Base-by-base conservation (phyloP, 2,113 vertebrate species). In the Macquaria australasica region DNA sequence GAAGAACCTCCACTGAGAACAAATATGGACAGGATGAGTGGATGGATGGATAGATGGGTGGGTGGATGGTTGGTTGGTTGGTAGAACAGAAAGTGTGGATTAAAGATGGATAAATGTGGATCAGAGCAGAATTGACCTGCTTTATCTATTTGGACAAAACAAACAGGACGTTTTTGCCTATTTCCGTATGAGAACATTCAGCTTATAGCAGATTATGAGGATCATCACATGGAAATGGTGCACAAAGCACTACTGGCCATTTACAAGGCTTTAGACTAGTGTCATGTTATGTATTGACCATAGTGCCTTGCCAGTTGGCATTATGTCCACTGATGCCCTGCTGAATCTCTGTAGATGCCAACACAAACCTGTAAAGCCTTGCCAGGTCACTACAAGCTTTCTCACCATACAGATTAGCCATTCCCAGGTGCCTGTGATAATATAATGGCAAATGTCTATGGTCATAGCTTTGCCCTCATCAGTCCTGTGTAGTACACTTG, bases 1-100 rank as follows among this genome's bases (percentile, higher is more conserved):
- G 77, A 73, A 82, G 82, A 85, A 85, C 83, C 89, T 91, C 89
- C 73, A 82, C 91, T 89, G 90, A 89, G 90, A 88, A 71, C 81
- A 90, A 87, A 91, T 88, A 91, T 92, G 90, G 89, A 81, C 85
- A 84, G 75, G 84, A 71, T 87, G 81, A 77, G 68, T 73, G 62
- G 37, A 28, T 79, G 66, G 69, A 55, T 63, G 11, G 43, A 45
- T 41, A 9, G 41, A 2, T 43, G 41, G 41, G 1, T 87, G 81
- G 79, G 68, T 73, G 62, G 37, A n/a, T 79, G 66, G 69, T 50
- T 63, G 11, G 43, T 12, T 55, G 76, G 77, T 73, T 31, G 48
- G 45, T 20, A 11, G 62, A 79, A 75, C 60, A 83, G 60, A 83
- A 81, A 67, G 68, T 48, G 56, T 84, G 75, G 83, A 87, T 91